A percentile compares a stretch with the other conserved stretches of the same genome.
Evolutionary conservation across 2,888 invertebrate species (phyloP).

Genomic region (Pimpla rufipes): DNA sequence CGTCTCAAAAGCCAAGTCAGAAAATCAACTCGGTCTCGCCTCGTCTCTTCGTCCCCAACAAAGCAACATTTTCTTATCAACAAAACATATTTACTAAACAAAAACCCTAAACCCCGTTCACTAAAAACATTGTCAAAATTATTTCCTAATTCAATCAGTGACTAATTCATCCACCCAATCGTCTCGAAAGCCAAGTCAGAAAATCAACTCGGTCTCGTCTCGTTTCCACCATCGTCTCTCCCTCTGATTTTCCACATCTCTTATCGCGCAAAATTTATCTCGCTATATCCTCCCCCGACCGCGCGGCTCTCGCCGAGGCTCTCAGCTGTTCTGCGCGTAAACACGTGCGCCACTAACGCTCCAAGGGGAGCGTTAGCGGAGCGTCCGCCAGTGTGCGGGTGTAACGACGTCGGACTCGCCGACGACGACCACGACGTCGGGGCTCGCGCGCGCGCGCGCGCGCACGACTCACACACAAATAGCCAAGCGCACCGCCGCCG

Average conservation of each 20-base stretch:
- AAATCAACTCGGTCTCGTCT: background rate
- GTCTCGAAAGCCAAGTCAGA: background rate
- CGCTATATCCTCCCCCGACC: conserved; percentile 46
- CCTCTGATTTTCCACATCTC: conserved; percentile 2
- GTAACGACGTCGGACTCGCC: conserved; percentile 41
- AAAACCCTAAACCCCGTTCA: no score
- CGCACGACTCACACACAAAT: conserved; percentile 39
- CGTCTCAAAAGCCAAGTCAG: no score
- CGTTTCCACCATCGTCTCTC: no score
- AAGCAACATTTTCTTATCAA: background rate
- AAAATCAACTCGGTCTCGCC: no score
- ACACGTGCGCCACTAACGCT: conserved; percentile 84
- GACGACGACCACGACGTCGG: conserved; percentile 11
- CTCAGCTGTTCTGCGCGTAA: conserved; percentile 85
- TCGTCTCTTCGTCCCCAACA: no score
- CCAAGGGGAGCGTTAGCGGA: conserved; percentile 75
- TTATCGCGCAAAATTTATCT: no score
- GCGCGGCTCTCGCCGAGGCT: conserved; percentile 68
- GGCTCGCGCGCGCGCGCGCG: no score
- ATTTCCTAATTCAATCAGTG: no score
- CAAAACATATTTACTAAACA: no score
- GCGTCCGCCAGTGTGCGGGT: conserved; percentile 64
- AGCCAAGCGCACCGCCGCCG: conserved; percentile 2
- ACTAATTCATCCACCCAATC: background rate
- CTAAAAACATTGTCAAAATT: no score